Conservation (phyloP, 2,888 invertebrate species). For the Theodoxus fluviatilis region DNA sequence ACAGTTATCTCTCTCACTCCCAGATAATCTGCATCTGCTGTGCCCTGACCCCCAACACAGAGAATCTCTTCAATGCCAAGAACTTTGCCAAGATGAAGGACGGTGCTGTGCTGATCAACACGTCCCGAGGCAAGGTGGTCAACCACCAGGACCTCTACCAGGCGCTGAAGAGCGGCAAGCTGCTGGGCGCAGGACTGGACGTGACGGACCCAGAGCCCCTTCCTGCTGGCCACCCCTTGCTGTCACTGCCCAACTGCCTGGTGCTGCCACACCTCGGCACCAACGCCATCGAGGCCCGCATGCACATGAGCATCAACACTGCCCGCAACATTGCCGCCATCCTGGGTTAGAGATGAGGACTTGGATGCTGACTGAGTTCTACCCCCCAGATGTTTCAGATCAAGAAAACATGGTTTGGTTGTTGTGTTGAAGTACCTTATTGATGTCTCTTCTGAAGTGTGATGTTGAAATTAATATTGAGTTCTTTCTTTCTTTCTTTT, state of each 20-base stretch:
- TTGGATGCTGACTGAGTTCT: too few relatives aligned
- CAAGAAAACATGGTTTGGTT: too few relatives aligned
- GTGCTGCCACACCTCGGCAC: conserved; percentile 87
- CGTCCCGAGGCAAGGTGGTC: conserved; percentile 72
- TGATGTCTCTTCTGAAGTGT: too few relatives aligned
- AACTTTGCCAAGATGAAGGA: conserved; percentile 87
- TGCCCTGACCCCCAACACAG: conserved; percentile 80
- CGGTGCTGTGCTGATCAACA: conserved; percentile 84
- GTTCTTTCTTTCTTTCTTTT: too few relatives aligned
- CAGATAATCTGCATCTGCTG: conserved; percentile 87
- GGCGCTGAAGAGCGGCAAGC: conserved; percentile 76
- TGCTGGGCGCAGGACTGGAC: conserved; percentile 86
- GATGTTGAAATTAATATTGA: too few relatives aligned
- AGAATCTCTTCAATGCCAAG: conserved; percentile 74
- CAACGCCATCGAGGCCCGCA: conserved; percentile 78
- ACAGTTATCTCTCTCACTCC: too few relatives aligned
- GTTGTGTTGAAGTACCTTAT: too few relatives aligned
- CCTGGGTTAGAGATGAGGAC: too few relatives aligned
- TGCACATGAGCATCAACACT: conserved; percentile 78
- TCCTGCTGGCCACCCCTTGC: conserved; percentile 78
- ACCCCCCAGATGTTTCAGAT: too few relatives aligned
- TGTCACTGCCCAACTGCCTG: conserved; percentile 81
- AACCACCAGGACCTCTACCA: conserved; percentile 80
- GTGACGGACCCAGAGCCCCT: conserved; percentile 91
- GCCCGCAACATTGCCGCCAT: conserved; percentile 81